Base-by-base conservation (phyloP, 2,888 invertebrate species). In the Hyalella azteca region DNA sequence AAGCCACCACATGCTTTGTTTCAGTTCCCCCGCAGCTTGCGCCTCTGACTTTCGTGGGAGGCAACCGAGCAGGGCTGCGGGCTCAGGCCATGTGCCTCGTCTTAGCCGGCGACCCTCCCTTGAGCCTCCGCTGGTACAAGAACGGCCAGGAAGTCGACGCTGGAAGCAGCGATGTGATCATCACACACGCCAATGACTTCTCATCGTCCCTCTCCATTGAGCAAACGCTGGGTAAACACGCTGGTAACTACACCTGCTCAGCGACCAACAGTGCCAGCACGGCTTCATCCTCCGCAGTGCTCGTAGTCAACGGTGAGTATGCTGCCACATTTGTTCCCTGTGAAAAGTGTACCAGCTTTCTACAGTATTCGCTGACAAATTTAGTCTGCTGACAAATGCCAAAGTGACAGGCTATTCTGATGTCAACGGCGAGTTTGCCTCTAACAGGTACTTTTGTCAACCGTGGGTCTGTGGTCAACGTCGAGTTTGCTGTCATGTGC, bases 11-110 rank as follows among this genome's bases (percentile, higher is more conserved):
- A n/a, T n/a, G n/a, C n/a, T n/a, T n/a, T n/a, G n/a, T n/a, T 49
- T n/a, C 79, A 79, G 79, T 96, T 78, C 96, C 96, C 0, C 88
- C 97, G 81, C 40, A 75, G 29, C 75, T 75, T 3, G 75, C 75
- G 22, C 75, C 75, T 9, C 40, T 75, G 26, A 45, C 45, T 5
- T 75, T 75, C 45, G 45, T 45, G 75, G 85, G 86, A 32, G 86
- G 85, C 81, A 81, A 85, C 36, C 86, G 86, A 86, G 85, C 88
- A 87, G 86, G 87, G 85, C 86, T 88, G 88, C 59, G 88, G 86
- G 86, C 86, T 86, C 81, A 87, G 36, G 87, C 89, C 76, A 86
- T 88, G 1, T 89, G 89, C 85, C 87, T 87, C 13, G 87, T 88
- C 80, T 87, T 87, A 84, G 87, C 87, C 73, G 89, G 89, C 3